Base-by-base conservation (phyloP, 2,888 invertebrate genomes). In the Hoplodrina blanda region DNA sequence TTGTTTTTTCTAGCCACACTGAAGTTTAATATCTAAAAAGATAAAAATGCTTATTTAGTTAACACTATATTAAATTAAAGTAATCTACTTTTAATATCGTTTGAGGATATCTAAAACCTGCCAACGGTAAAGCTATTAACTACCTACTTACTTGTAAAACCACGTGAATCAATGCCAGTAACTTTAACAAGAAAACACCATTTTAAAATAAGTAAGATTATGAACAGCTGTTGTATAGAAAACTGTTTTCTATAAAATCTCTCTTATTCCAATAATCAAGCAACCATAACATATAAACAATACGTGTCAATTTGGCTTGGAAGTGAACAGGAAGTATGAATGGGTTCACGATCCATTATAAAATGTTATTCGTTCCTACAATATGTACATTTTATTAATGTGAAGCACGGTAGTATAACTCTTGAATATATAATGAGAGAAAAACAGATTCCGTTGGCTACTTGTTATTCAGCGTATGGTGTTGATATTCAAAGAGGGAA, bases 381-480 rank as follows among this genome's bases (percentile, higher is more conserved):
- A 72, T 60, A 46, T 46, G 46, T 46, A 69, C 68, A 69, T 77
- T 73, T 73, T 80, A 84, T 66, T 69, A 74, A 80, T 82, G 73
- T 78, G 55, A 54, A 33, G 69, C 61, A 52, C 62, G 37, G 30
- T 44, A 37, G 69, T 66, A 73, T 69, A 63, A 60, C 68, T 67
- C 49, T 46, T 59, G 83, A 84, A 83, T 84, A 68, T 75, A 75
- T 82, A 82, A 83, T 80, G n/a, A 84, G 83, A 82, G 83, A 83
- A 83, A 84, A 67, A 83, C 82, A 65, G 65, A 70, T 61, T 68
- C 61, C 41, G 44, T 33, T 61, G 61, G 46, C 72, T 67, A 54
- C 65, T 83, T 83, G 61, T 17, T 49, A 83, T 83, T 70, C 83
- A 53, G 50, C 15, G 33, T 53, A 49, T 59, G 66, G 15, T 54